Conservation (phyloP, 2,888 invertebrate species). For the Aethes cnicana region DNA sequence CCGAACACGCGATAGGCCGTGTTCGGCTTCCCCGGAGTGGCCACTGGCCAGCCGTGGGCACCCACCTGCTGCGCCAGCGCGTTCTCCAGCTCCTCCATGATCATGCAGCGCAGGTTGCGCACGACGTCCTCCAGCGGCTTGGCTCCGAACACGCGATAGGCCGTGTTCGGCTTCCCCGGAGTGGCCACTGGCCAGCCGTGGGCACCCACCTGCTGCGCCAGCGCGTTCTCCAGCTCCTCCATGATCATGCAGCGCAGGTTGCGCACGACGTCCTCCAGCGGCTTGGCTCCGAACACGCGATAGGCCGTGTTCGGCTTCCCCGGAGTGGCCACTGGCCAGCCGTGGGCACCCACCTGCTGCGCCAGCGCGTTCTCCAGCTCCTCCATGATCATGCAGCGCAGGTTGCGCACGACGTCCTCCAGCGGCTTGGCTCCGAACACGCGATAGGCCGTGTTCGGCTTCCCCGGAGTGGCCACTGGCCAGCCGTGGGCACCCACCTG, state of each 20-base stretch:
- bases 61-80: conserved; percentile 94
- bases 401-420: conserved; percentile 96
- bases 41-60: conserved; percentile 33
- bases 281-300: conserved; percentile 98
- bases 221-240: conserved; percentile 96
- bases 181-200: too few relatives aligned
- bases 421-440: conserved; percentile 98
- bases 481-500: conserved; percentile 81
- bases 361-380: conserved; percentile 96
- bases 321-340: too few relatives aligned
- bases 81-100: conserved; percentile 97
- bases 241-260: conserved; percentile 95
- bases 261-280: conserved; percentile 96
- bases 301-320: conserved; percentile 98
- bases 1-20: conserved; percentile 98
- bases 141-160: conserved; percentile 98
- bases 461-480: too few relatives aligned
- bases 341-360: conserved; percentile 86
- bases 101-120: conserved; percentile 92
- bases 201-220: conserved; percentile 91
- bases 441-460: conserved; percentile 97
- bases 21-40: conserved; percentile 96
- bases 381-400: conserved; percentile 95
- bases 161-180: conserved; percentile 96
- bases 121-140: conserved; percentile 98